phyloP scores from a whole-genome alignment of 2,113 vertebrate species.

The Peromyscus californicus region DNA sequence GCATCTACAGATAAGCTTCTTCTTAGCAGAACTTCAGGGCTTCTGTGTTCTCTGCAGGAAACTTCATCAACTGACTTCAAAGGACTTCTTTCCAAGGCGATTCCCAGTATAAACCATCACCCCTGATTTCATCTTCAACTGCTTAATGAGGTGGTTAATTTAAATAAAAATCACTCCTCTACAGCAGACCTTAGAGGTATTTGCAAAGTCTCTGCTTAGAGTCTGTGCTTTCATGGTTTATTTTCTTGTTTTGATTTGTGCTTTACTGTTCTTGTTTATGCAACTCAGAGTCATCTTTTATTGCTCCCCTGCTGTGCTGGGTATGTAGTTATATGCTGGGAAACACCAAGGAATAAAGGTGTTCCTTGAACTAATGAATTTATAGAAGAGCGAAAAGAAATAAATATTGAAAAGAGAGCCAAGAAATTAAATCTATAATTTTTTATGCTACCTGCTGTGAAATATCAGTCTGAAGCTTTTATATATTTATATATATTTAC shows the following conservation, averaged over 20 bases:
- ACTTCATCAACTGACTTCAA: constrained; percentile 10
- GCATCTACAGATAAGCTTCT: background rate
- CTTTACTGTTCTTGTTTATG: constrained; percentile 6
- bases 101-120: constrained; percentile 9
- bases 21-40: background rate
- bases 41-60: background rate
- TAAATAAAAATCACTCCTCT: constrained; percentile 20
- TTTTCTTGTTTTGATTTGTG: constrained; percentile 33
- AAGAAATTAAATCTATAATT: background rate
- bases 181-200: constrained; percentile 25
- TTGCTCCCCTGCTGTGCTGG: background rate
- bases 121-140: constrained; percentile 6
- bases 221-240: background rate
- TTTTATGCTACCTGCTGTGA: background rate
- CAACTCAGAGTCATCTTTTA: background rate
- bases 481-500: background rate
- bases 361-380: background rate
- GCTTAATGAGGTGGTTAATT: constrained; percentile 25
- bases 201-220: background rate
- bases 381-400: background rate
- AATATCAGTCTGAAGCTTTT: constrained; percentile 25
- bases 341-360: background rate
- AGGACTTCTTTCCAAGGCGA: constrained; percentile 19
- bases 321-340: background rate
- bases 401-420: background rate